Evolutionary conservation across 2,888 invertebrate species (phyloP).

Genomic region (Ashinkailepas kermadecensis): DNA sequence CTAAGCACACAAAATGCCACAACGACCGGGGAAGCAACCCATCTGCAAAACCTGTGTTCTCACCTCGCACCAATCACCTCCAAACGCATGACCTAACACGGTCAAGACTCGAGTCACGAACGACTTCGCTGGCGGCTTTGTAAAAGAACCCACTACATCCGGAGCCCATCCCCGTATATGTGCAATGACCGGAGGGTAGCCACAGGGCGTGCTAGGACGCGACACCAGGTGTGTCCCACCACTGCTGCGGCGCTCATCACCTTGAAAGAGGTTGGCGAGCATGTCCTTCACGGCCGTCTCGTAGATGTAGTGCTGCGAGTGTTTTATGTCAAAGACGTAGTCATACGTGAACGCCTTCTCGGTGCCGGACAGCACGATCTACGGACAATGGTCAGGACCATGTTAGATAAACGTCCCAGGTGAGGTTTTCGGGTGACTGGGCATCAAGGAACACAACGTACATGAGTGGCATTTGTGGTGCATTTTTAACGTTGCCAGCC

Average conservation of each 20-base stretch:
- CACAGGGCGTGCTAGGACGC: too few relatives aligned
- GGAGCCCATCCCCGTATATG: too few relatives aligned
- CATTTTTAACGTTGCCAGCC: too few relatives aligned
- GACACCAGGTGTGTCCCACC: neutral
- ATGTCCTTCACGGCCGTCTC: conserved; percentile 30
- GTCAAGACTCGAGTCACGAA: too few relatives aligned
- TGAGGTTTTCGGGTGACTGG: neutral
- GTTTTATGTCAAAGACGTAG: conserved; percentile 64
- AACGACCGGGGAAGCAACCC: too few relatives aligned
- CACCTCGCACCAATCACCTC: too few relatives aligned
- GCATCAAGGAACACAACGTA: neutral
- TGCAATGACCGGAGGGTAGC: too few relatives aligned
- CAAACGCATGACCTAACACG: too few relatives aligned
- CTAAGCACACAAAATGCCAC: too few relatives aligned
- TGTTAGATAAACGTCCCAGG: neutral
- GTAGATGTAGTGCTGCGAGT: conserved; percentile 65
- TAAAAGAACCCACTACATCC: too few relatives aligned
- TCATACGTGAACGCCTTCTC: conserved; percentile 75
- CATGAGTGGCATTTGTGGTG: neutral
- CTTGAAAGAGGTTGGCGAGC: conserved; percentile 32
- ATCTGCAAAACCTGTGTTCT: too few relatives aligned
- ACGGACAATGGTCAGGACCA: neutral
- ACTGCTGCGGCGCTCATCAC: conserved; percentile 21
- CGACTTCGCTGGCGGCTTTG: too few relatives aligned
- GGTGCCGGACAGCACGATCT: conserved; percentile 50